Base-by-base conservation (phyloP, 2,113 vertebrate genomes). In the Hoplias malabaricus region DNA sequence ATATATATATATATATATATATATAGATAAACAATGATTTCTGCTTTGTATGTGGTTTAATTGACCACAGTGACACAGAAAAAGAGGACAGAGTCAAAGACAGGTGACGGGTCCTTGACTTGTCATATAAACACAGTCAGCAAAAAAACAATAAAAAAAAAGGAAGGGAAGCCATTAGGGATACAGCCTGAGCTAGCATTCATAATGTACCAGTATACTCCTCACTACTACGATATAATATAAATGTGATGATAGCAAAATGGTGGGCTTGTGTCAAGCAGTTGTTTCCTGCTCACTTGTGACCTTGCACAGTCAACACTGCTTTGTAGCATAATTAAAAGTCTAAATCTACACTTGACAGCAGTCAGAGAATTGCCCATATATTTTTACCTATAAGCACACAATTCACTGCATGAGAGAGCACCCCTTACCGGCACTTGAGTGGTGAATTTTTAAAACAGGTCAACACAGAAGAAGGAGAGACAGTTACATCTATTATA, bases 231-330 rank as follows among this genome's bases (percentile, higher is more conserved):
- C 33, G 33, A 50, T 46, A 48, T 78, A 82, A 69, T 82, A 69
- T 29, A 82, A 75, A 75, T 1, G 21, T 82, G 75, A 78, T 78
- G 71, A 75, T 36, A 63, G 21, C 13, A 23, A 16, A 14, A 50
- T 14, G 27, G 38, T 40, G 59, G 40, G 11, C 19, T 12, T 50
- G 38, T 12, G 54, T 48, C 12, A 16, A 57, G 11, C 11, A 36
- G 31, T 12, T 25, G 7, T 61, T 12, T n/a, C n/a, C n/a, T n/a
- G n/a, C n/a, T n/a, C n/a, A n/a, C n/a, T n/a, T n/a, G n/a, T 68
- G 67, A 59, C 79, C 61, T 71, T 21, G n/a, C n/a, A 14, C 36
- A 67, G 14, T 67, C 74, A 43, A 40, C 57, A 75, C 54, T 54
- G 42, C 46, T 67, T 34, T 23, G 27, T 21, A 67, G 2, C n/a